Percentiles rank a stretch among this genome's conserved stretches.
These are phyloP conservation scores for Melinopterus prodromus DNA, from an alignment of 2,888 invertebrate species.

Conservation along the genomic window DNA sequence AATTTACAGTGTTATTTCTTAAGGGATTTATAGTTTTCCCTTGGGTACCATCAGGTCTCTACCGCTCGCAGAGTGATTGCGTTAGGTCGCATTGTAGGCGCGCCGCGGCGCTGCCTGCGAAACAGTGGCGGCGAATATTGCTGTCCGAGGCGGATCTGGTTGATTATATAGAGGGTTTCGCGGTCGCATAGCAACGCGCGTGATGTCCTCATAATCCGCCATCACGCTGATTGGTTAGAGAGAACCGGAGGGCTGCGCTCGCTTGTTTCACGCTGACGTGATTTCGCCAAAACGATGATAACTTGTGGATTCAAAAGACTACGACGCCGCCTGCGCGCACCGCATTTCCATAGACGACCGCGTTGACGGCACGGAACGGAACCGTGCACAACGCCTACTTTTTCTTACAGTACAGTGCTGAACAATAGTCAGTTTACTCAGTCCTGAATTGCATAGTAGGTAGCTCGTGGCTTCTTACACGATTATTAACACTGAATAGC, in stretches of 20 bases:
- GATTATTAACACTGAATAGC: too few species aligned
- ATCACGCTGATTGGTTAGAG: slow-evolving; percentile 59
- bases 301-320: slow-evolving; percentile 34
- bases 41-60: neutral
- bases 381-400: slow-evolving; percentile 4
- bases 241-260: slow-evolving; percentile 52
- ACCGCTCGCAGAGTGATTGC: neutral
- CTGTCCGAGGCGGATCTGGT: slow-evolving; percentile 46
- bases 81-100: slow-evolving; percentile 9
- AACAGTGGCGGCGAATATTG: slow-evolving; percentile 41
- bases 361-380: neutral
- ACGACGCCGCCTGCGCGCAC: neutral
- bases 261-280: slow-evolving; percentile 56
- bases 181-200: slow-evolving; percentile 60
- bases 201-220: slow-evolving; percentile 54
- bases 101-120: slow-evolving; percentile 9
- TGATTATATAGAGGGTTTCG: slow-evolving; percentile 54
- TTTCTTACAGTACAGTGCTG: neutral
- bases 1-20: neutral
- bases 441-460: neutral
- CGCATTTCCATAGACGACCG: neutral
- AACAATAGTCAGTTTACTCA: neutral
- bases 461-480: too few species aligned
- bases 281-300: slow-evolving; percentile 45
- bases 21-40: neutral